phyloP scores from a whole-genome alignment of 1,140 invertebrate genomes.

The Bombus fervidus region DNA sequence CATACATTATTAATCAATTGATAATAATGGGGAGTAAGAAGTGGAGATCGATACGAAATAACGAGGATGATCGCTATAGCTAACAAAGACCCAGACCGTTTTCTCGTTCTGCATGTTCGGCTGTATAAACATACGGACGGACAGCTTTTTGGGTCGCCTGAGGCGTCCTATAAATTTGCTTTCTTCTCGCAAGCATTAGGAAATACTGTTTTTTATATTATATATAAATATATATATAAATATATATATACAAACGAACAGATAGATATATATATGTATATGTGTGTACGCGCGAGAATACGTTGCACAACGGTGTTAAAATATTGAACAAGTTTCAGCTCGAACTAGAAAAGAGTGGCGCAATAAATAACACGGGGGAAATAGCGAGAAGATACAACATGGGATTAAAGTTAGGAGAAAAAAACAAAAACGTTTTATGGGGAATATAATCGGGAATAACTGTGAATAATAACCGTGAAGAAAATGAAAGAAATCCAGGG shows the following conservation, averaged over 20 bases:
- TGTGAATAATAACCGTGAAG: slow-evolving; percentile 26
- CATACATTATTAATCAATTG: neutral
- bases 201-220: slow-evolving; percentile 68
- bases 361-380: slow-evolving; percentile 47
- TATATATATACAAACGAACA: slow-evolving; percentile 57
- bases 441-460: slow-evolving; percentile 12
- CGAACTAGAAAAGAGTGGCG: slow-evolving; percentile 66
- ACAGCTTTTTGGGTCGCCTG: slow-evolving; percentile 54
- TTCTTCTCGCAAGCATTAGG: slow-evolving; percentile 63
- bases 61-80: neutral
- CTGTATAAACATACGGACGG: slow-evolving; percentile 57
- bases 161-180: slow-evolving; percentile 55
- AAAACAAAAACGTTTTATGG: neutral
- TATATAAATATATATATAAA: slow-evolving; percentile 62
- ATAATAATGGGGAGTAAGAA: neutral
- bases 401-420: neutral
- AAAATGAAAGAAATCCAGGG: slow-evolving; percentile 19
- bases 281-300: slow-evolving; percentile 66
- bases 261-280: slow-evolving; percentile 67
- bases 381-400: neutral
- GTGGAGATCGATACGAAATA: neutral
- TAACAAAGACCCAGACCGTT: neutral
- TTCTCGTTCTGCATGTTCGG: slow-evolving; percentile 49
- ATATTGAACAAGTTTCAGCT: slow-evolving; percentile 83
- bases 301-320: slow-evolving; percentile 65